Evolutionary conservation across 2,888 invertebrate genomes (phyloP).

Genomic region (Nephrotoma appendiculata): DNA sequence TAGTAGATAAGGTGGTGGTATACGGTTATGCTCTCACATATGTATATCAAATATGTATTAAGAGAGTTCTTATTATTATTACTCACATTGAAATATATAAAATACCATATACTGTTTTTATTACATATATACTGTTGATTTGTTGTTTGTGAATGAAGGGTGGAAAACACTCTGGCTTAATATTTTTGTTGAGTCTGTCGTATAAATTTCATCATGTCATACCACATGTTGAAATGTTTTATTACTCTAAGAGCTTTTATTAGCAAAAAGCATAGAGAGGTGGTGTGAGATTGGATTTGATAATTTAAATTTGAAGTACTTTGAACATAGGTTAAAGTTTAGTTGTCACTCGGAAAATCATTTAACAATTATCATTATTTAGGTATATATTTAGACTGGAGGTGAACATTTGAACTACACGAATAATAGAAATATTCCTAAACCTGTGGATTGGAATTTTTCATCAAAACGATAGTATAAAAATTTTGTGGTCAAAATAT

Average conservation of each 20-base stretch:
- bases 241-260: neutral
- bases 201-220: neutral
- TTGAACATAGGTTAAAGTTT: too few relatives aligned
- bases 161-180: neutral
- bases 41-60: neutral
- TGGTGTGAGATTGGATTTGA: too few relatives aligned
- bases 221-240: neutral
- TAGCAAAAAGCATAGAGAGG: too few relatives aligned
- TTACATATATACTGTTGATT: neutral
- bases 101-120: neutral
- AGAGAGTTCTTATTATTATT: neutral
- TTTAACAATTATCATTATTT: too few relatives aligned
- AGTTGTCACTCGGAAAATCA: too few relatives aligned
- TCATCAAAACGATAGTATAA: too few relatives aligned
- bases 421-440: too few relatives aligned
- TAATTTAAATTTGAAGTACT: too few relatives aligned
- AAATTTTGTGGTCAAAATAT: too few relatives aligned
- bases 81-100: neutral
- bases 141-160: neutral
- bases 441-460: too few relatives aligned
- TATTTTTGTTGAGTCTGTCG: neutral
- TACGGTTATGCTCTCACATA: neutral
- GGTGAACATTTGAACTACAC: too few relatives aligned
- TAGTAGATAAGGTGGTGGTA: neutral
- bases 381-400: too few relatives aligned